These are phyloP conservation scores for Allolobophora icterica DNA, from an alignment of 2,888 invertebrate species.

Conservation along the genomic window DNA sequence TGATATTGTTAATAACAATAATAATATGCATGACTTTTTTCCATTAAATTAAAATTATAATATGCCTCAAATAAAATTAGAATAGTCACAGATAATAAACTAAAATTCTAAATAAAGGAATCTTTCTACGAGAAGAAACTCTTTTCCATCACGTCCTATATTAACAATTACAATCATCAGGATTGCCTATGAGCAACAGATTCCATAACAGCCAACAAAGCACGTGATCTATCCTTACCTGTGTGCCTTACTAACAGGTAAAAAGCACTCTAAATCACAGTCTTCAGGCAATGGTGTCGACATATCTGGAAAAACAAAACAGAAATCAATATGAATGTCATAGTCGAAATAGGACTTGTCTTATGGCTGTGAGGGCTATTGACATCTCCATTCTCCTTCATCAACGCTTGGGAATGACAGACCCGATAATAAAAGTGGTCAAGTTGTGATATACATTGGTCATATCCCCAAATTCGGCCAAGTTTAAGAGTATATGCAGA, in stretches of 20 bases:
- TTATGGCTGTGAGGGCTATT: no score
- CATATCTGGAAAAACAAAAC: slow-evolving; percentile 52
- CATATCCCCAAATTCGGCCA: no score
- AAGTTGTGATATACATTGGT: no score
- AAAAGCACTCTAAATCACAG: slow-evolving; percentile 79
- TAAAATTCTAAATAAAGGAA: background rate
- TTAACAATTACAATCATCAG: background rate
- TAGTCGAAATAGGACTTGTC: no score
- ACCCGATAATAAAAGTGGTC: no score
- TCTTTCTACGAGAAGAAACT: background rate
- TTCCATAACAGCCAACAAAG: background rate
- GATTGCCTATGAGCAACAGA: background rate
- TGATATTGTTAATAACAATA: background rate
- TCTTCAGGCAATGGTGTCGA: slow-evolving; percentile 77
- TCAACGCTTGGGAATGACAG: no score
- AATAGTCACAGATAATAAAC: no score
- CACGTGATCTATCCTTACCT: slow-evolving; percentile 50
- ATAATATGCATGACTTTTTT: background rate
- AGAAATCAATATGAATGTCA: background rate
- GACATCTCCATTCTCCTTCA: no score
- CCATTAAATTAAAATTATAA: background rate
- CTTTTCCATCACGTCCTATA: background rate
- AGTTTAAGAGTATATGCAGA: no score
- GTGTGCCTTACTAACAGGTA: slow-evolving; percentile 71
- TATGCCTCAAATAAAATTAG: background rate